Percentiles rank a stretch among this genome's conserved stretches.
Evolutionary conservation across 2,113 vertebrate species (phyloP).

Genomic region (Podiceps cristatus): DNA sequence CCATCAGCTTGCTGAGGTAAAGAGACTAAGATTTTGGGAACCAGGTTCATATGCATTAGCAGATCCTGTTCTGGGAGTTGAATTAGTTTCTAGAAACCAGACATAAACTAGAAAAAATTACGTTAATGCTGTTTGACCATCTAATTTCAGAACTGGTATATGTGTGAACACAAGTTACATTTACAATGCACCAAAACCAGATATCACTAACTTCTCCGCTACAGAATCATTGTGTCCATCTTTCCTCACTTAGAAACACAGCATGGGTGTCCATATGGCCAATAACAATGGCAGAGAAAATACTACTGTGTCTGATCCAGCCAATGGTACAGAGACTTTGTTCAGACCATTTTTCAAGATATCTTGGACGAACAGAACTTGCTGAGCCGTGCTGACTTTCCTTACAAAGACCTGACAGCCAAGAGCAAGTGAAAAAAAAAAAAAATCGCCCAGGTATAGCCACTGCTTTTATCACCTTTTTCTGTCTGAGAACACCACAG

Average conservation of each 20-base stretch:
- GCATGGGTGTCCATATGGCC: rapidly evolving
- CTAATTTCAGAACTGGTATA: neutral
- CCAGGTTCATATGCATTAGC: neutral
- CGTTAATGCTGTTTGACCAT: neutral
- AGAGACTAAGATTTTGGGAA: neutral
- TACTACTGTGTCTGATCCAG: neutral
- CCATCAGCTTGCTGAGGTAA: neutral
- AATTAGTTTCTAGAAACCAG: neutral
- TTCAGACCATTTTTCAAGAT: neutral
- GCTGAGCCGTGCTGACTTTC: neutral
- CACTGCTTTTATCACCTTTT: neutral
- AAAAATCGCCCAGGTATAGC: neutral
- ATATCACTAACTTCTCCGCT: neutral
- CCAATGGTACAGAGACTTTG: neutral
- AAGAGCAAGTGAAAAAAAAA: neutral
- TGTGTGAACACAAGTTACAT: neutral
- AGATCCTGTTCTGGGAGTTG: neutral
- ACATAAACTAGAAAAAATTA: neutral
- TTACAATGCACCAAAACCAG: neutral
- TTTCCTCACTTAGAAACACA: neutral
- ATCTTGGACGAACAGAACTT: neutral
- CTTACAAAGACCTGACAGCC: neutral
- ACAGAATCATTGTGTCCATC: neutral
- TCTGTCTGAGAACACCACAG: neutral
- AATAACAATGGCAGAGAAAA: neutral